Conservation (phyloP, 2,113 vertebrate species). For the Toxostoma redivivum region DNA sequence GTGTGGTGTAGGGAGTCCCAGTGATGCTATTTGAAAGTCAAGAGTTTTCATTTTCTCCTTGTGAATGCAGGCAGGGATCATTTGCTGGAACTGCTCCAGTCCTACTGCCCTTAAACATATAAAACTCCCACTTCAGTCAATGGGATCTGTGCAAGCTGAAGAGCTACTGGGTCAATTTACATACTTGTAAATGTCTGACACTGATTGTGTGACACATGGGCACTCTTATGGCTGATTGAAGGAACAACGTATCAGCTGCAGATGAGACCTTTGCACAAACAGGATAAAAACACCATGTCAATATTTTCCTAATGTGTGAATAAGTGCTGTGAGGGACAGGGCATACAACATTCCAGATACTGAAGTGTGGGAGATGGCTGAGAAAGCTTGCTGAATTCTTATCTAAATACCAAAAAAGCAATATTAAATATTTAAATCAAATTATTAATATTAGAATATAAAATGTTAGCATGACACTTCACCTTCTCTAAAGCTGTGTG, state of each 20-base stretch:
- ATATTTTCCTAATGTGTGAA: not conserved
- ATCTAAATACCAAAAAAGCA: not conserved
- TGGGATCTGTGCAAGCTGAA: not conserved
- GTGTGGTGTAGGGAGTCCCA: accelerated
- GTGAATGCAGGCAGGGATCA: not conserved
- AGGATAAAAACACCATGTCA: not conserved
- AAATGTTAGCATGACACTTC: not conserved
- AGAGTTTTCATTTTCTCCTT: not conserved
- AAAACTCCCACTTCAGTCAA: conserved; percentile 9
- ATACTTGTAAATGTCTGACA: not conserved
- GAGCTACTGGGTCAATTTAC: not conserved
- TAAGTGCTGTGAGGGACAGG: not conserved
- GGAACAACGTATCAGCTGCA: not conserved
- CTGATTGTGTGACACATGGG: not conserved
- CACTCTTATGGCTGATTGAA: not conserved
- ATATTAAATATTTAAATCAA: conserved; percentile 39
- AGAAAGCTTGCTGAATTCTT: not conserved
- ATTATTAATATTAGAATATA: not conserved
- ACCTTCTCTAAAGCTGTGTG: not conserved
- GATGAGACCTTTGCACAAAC: conserved; percentile 5
- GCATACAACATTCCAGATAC: not conserved
- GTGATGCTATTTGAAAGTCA: not conserved
- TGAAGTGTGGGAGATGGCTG: not conserved
- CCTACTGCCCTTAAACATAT: not conserved
- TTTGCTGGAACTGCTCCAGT: not conserved